Conservation (phyloP, 2,888 invertebrate genomes). For the Eugnorisma glareosa region DNA sequence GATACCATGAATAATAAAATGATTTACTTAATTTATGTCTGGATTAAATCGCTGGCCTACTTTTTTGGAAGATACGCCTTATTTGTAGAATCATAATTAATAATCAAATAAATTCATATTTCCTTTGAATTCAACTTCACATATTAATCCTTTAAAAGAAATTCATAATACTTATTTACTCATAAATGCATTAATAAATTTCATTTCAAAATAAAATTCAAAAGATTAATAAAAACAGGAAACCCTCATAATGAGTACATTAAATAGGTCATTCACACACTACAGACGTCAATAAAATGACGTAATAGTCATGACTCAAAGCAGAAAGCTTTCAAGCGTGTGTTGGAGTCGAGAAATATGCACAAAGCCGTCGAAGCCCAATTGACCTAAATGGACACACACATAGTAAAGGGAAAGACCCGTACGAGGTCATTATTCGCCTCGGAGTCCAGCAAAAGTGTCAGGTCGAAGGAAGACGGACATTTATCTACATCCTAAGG, state of each 20-base stretch:
- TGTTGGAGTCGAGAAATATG: slow-evolving; percentile 81
- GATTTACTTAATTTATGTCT: background rate
- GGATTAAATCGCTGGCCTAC: background rate
- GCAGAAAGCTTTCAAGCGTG: slow-evolving; percentile 86
- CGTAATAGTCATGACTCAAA: slow-evolving; percentile 70
- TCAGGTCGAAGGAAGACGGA: slow-evolving; percentile 84
- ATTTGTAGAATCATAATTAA: background rate
- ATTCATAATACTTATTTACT: background rate
- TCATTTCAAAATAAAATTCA: background rate
- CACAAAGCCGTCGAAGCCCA: slow-evolving; percentile 86
- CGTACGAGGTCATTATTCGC: slow-evolving; percentile 86
- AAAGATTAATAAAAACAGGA: background rate
- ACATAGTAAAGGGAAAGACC: slow-evolving; percentile 86
- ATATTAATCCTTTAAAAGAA: too few species aligned
- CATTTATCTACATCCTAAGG: slow-evolving; percentile 89
- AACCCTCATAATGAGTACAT: slow-evolving; percentile 1
- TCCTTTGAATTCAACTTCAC: background rate
- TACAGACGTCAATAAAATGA: slow-evolving; percentile 68
- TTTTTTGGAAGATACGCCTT: background rate
- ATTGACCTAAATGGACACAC: slow-evolving; percentile 89
- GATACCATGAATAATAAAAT: background rate
- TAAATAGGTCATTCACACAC: slow-evolving; percentile 50
- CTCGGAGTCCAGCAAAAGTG: slow-evolving; percentile 86
- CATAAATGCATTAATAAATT: background rate
- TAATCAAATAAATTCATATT: background rate